These are phyloP conservation scores for Thysanoteuthis rhombus DNA, from an alignment of 2,888 invertebrate species.

Conservation along the genomic window DNA sequence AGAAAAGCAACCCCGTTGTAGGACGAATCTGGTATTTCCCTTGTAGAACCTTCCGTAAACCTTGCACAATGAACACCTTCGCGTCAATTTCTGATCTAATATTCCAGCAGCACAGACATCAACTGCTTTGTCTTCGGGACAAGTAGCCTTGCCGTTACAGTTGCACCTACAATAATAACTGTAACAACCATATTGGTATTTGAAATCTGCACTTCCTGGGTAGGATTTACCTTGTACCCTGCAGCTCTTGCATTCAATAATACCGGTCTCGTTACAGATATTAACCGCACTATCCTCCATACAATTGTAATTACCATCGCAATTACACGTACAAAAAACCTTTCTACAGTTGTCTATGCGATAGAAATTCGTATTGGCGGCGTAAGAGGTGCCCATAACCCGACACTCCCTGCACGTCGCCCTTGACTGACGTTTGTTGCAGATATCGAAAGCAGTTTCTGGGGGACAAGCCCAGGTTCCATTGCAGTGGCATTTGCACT, in stretches of 20 bases:
- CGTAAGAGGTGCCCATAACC: background rate
- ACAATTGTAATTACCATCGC: conserved; percentile 52
- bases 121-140: conserved; percentile 15
- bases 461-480: conserved; percentile 14
- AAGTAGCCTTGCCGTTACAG: conserved; percentile 46
- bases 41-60: conserved; percentile 34
- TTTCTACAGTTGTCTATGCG: conserved; percentile 49
- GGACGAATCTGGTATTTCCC: conserved; percentile 40
- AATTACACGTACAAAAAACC: conserved; percentile 53
- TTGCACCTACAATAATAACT: conserved; percentile 51
- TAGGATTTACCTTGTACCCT: conserved; percentile 28
- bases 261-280: background rate
- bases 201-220: conserved; percentile 45
- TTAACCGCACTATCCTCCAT: conserved; percentile 39
- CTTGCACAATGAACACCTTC: background rate
- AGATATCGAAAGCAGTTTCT: conserved; percentile 40
- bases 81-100: background rate
- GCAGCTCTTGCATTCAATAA: background rate
- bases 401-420: background rate
- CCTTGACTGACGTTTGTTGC: conserved; percentile 15
- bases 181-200: conserved; percentile 46
- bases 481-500: conserved; percentile 14
- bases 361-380: conserved; percentile 40
- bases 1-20: conserved; percentile 39
- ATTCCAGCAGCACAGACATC: background rate